Base-by-base conservation (phyloP, 2,797 vertebrate genomes). In the Poecilia wingei region DNA sequence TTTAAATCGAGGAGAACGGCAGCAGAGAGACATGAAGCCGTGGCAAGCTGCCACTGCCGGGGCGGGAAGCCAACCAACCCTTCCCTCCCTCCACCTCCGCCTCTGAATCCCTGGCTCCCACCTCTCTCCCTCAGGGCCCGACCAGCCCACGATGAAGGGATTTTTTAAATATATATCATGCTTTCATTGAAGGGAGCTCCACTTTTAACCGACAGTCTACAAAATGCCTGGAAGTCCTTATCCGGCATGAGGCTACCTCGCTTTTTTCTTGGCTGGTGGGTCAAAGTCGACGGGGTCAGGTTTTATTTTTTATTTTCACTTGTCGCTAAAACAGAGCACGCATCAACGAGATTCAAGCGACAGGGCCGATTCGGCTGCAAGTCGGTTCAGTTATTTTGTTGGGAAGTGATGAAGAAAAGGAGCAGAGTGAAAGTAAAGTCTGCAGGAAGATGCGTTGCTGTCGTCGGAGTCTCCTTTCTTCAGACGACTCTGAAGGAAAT, bases 31-130 rank as follows among this genome's bases (percentile, higher is more conserved):
- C 82, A 81, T 74, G 84, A 91, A 84, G 86, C 80, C 68, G 28
- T 91, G 90, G 93, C 82, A 55, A 47, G 68, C 81, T 84, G 89
- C 92, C 90, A 77, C 79, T n/a, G 79, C 84, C 76, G 25, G 1
- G 84, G 87, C 83, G 68, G 2, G 41, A 39, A 80, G 86, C 88
- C 89, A 90, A 86, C 88, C 90, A 90, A 85, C 69, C 72, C 81
- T 77, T 78, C 82, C 77, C 61, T 86, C 74, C 55, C 68, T 79
- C 70, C 55, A 61, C 72, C 68, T 79, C 6, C 6, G 66, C 82
- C 81, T 88, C 79, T 69, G 79, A 80, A 79, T 81, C 86, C 82
- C 81, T 80, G 83, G 33, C 81, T 82, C 88, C 85, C 82, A 87
- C 90, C 49, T 68, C 70, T 68, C 57, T 87, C 89, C 92, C 90